A percentile compares a stretch with the other conserved stretches of the same genome.
These are phyloP conservation scores for Liparis tanakae DNA, from an alignment of 2,797 vertebrate genomes.

Conservation along the genomic window DNA sequence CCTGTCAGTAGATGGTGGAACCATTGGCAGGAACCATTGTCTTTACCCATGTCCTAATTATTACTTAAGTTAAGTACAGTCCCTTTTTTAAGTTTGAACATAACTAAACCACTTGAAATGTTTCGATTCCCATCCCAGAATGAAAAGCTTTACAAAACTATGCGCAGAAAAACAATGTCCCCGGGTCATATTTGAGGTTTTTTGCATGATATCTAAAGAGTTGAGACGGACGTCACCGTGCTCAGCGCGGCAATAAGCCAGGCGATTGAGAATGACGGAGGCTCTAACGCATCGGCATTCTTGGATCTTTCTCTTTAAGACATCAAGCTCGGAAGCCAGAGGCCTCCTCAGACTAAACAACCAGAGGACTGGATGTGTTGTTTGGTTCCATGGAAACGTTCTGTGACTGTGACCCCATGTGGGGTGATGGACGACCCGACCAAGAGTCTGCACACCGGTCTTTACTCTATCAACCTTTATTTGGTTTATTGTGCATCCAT, in stretches of 20 bases:
- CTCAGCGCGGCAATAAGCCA: conserved; percentile 3
- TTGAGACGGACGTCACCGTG: neutral
- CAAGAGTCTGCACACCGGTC: neutral
- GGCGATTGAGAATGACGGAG: neutral
- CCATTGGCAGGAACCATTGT: neutral
- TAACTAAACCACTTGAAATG: neutral
- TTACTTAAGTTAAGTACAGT: neutral
- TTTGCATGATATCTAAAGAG: neutral
- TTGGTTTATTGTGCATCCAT: too few relatives aligned
- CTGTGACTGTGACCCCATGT: conserved; percentile 9
- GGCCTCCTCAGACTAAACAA: conserved; percentile 60
- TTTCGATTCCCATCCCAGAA: neutral
- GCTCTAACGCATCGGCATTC: conserved; percentile 12
- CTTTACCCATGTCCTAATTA: too few relatives aligned
- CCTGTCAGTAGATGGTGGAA: neutral
- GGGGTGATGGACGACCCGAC: neutral
- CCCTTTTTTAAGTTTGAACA: neutral
- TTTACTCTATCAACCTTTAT: neutral
- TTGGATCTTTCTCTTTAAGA: conserved; percentile 12
- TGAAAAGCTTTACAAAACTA: neutral
- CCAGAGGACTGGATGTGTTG: conserved; percentile 35
- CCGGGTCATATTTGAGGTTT: neutral
- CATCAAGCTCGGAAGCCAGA: conserved; percentile 11
- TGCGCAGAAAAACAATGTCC: neutral
- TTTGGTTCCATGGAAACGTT: conserved; percentile 30